phyloP scores from a whole-genome alignment of 2,113 vertebrate genomes.

The Pangasianodon hypophthalmus region DNA sequence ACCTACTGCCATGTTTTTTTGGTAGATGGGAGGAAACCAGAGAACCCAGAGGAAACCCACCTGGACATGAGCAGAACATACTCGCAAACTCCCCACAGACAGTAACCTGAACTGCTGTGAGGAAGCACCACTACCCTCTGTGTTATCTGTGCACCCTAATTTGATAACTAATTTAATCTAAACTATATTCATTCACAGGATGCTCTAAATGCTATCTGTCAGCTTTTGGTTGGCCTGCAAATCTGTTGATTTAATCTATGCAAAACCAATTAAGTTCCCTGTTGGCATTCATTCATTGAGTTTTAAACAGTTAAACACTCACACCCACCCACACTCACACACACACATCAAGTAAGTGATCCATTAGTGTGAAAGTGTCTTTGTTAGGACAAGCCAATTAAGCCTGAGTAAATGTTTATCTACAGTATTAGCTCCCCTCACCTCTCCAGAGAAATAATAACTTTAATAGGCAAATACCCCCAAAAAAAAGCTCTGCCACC shows the following conservation, averaged over 20 bases:
- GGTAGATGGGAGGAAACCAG: neutral
- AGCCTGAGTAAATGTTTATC: conserved; percentile 47
- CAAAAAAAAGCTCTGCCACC: no score
- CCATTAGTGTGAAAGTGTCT: neutral
- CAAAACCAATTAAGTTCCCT: conserved; percentile 26
- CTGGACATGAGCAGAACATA: neutral
- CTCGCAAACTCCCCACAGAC: neutral
- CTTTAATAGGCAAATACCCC: neutral
- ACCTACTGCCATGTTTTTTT: neutral
- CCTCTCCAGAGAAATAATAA: neutral
- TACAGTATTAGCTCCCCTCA: neutral
- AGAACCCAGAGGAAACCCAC: neutral
- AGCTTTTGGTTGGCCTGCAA: neutral
- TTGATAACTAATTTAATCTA: neutral
- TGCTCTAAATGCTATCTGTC: neutral
- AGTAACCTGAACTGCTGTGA: neutral
- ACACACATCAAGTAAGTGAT: conserved; percentile 19
- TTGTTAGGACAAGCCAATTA: conserved; percentile 30
- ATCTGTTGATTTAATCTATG: conserved; percentile 44
- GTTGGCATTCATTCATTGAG: neutral
- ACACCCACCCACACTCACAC: conserved; percentile 10
- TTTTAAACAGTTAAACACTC: neutral
- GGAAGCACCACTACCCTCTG: neutral
- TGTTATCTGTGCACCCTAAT: neutral
- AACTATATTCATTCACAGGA: neutral